Base-by-base conservation (phyloP, 2,113 vertebrate genomes). In the Oreochromis niloticus region DNA sequence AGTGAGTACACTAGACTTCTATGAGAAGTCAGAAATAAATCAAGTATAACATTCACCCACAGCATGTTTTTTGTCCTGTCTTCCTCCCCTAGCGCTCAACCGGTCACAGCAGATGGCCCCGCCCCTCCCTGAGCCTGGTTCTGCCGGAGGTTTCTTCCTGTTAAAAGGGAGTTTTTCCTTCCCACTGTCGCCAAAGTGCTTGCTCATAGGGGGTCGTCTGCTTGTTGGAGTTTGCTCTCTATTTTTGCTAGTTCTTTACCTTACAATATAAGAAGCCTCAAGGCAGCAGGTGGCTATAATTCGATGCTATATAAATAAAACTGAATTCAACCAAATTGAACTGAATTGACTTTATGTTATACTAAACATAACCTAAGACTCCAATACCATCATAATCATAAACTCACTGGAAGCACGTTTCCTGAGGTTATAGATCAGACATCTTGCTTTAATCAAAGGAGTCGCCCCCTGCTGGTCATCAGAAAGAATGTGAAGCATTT, bases 341-440 rank as follows among this genome's bases (percentile, higher is more conserved):
- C 7, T 59, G 24, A 16, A 57, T 1, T 19, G 34, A n/a, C 6
- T n/a, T 66, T 0, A n/a, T n/a, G 34, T n/a, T 66, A 1, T 0
- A 12, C 10, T 66, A 36, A 66, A 36, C 10, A 12, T 34, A 9
- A 22, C 52, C 19, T 22, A 54, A 54, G 22, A n/a, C 19, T n/a
- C 9, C 19, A 54, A 11, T 52, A 10, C 9, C 52, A 54, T 3
- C 5, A n/a, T 22, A 55, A 22, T n/a, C n/a, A 2, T n/a, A 54
- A 22, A 54, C 4, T 57, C 63, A 39, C 6, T 68, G 34, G 19
- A 5, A 41, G 11, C 17, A 13, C 22, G 34, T 66, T 66, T 66
- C 2, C 61, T n/a, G 61, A 66, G 34, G 4, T 66, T 3, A 66
- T 1, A 66, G 10, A 66, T 7, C 19, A 39, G 9, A n/a, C 57